Evolutionary conservation across 2,888 invertebrate genomes (phyloP).

Genomic region (Candidula unifasciata): DNA sequence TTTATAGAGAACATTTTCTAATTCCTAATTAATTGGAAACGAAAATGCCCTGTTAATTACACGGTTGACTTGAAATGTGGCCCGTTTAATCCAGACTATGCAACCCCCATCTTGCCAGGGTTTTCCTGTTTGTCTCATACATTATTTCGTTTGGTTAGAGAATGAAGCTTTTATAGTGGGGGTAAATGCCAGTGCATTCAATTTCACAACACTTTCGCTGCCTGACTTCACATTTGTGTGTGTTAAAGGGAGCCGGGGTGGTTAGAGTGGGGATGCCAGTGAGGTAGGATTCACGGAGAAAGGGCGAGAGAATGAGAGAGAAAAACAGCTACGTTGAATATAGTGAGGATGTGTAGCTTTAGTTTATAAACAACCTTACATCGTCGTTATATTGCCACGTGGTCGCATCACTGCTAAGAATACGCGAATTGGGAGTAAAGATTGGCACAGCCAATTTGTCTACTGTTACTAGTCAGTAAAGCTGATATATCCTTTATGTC

Average conservation of each 20-base stretch:
- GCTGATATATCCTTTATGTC: too few species aligned
- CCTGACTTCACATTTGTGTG: neutral
- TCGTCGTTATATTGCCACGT: too few species aligned
- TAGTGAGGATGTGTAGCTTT: neutral
- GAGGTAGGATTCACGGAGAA: neutral
- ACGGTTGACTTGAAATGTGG: slow-evolving; percentile 30
- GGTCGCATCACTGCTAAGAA: too few species aligned
- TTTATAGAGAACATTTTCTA: slow-evolving; percentile 37
- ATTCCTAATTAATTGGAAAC: slow-evolving; percentile 45
- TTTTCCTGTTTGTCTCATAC: neutral
- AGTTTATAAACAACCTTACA: too few species aligned
- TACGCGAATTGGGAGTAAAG: too few species aligned
- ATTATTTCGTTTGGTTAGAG: neutral
- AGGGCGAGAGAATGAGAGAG: neutral
- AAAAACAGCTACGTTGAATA: too few species aligned
- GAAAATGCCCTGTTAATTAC: slow-evolving; percentile 46
- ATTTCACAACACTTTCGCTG: slow-evolving; percentile 9
- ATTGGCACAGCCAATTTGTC: too few species aligned
- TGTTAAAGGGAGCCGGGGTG: neutral
- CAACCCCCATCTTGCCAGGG: neutral
- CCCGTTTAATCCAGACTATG: neutral
- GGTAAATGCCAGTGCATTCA: neutral
- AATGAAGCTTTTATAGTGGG: neutral
- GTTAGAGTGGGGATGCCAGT: neutral
- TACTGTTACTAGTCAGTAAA: too few species aligned